Evolutionary conservation across 2,888 invertebrate genomes (phyloP), one percentile per base, ranked within the genome.

Genomic region (Carabus problematicus): DNA sequence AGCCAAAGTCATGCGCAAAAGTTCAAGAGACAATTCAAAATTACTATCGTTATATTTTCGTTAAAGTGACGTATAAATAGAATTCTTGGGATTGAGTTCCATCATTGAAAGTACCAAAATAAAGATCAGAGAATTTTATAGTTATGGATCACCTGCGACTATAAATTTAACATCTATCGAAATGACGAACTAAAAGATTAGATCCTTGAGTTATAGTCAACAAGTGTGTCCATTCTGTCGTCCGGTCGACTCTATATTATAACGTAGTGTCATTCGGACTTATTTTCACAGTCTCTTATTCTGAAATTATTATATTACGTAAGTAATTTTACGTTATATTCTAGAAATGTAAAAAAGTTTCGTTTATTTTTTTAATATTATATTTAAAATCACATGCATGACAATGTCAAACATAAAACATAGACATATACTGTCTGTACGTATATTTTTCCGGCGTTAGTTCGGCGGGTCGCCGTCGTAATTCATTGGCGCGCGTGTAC

Each of bases 111-210:
- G n/a, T 12, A 19, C 40, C 39, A 56, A 18, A 55, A 56, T 64
- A 64, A 52, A 67, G 67, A 67, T 67, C 67, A 67, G 12, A 67
- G 67, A 49, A 54, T 67, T 60, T 67, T 60, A 67, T 67, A 67
- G 67, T 60, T 67, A 67, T 67, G 52, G 67, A 67, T 60, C 60
- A 67, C 67, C 67, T 67, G 67, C 29, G 52, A 12, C 43, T 39
- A 67, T 67, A 67, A 67, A 67, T 67, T 67, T 42, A 52, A 60
- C 60, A 67, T 67, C 60, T 59, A 59, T 59, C 9, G 54, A 14
- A 14, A 14, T 54, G 18, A 18, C 56, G 49, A 59, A 41, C 54
- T 67, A 60, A 60, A 60, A 67, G 59, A 67, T 67, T 60, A 52
- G 60, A 52, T 67, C 42, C 54, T 54, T 67, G 67, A 67, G 60